Evolutionary conservation across 2,888 invertebrate genomes (phyloP).

Genomic region (Magallana nippona): DNA sequence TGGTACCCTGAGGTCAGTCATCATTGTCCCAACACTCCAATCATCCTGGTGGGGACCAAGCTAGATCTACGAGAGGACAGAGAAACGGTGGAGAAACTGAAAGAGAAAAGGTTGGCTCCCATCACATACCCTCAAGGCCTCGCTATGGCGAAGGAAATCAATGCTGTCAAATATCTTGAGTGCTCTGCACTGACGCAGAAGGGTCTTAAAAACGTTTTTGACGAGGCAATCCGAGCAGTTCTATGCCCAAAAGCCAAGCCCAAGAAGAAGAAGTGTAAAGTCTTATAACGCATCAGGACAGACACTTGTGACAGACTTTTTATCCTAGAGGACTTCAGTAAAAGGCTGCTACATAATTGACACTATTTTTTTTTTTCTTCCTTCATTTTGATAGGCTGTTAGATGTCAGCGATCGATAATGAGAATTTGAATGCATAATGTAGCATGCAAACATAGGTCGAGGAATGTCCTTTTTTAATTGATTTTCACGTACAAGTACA

Average conservation of each 20-base stretch:
- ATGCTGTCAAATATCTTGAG: constrained; percentile 96
- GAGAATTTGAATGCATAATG: constrained; percentile 4
- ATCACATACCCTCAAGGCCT: constrained; percentile 97
- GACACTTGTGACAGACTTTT: constrained; percentile 3
- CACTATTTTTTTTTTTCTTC: background rate
- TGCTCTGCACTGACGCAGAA: constrained; percentile 98
- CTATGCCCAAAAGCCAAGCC: constrained; percentile 95
- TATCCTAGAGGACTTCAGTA: constrained; percentile 22
- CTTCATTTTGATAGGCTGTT: background rate
- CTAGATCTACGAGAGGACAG: constrained; percentile 97
- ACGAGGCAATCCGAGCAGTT: constrained; percentile 97
- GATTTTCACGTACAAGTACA: background rate
- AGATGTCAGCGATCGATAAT: background rate
- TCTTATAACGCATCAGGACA: constrained; percentile 1
- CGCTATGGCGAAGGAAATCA: constrained; percentile 82
- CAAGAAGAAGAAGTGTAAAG: constrained; percentile 85
- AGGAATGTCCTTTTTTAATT: background rate
- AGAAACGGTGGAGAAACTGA: constrained; percentile 96
- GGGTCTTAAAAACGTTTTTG: constrained; percentile 98
- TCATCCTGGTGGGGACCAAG: constrained; percentile 98
- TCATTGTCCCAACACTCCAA: constrained; percentile 99
- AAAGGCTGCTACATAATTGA: constrained; percentile 19
- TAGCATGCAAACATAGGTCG: background rate
- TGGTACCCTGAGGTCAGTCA: constrained; percentile 99
- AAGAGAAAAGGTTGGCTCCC: constrained; percentile 95